phyloP scores from a whole-genome alignment of 2,797 vertebrate species.

The Peromyscus melanophrys region DNA sequence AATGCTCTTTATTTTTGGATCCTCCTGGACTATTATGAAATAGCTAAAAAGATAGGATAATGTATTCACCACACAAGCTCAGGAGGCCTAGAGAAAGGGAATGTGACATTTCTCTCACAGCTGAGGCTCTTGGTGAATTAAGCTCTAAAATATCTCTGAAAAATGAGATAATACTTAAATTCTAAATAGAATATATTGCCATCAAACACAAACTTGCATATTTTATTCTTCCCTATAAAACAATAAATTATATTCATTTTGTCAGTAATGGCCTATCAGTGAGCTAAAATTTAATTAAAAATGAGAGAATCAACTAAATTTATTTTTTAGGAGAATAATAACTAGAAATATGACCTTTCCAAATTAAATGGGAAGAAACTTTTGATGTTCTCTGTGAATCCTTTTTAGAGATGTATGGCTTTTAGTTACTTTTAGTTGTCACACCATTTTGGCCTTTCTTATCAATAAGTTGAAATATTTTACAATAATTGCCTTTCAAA shows the following conservation, averaged over 20 bases:
- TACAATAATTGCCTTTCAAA: not conserved
- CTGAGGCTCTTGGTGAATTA: conserved; percentile 67
- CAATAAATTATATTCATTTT: conserved; percentile 65
- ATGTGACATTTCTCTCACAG: conserved; percentile 53
- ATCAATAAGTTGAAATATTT: conserved; percentile 54
- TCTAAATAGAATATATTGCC: conserved; percentile 51
- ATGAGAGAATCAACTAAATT: conserved; percentile 55
- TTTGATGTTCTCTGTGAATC: conserved; percentile 58
- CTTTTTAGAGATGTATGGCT: not conserved
- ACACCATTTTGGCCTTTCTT: not conserved
- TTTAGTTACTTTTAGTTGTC: conserved; percentile 24
- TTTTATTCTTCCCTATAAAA: conserved; percentile 76
- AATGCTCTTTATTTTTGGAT: conserved; percentile 71
- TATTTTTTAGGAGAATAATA: conserved; percentile 57
- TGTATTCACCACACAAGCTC: conserved; percentile 35
- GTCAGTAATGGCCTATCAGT: conserved; percentile 71
- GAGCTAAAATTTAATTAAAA: conserved; percentile 79
- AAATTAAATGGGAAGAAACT: conserved; percentile 56
- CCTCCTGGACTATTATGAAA: conserved; percentile 51
- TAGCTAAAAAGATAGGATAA: conserved; percentile 62
- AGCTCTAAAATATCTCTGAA: conserved; percentile 66
- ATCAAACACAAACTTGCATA: conserved; percentile 58
- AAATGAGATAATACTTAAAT: conserved; percentile 66
- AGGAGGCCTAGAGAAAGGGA: conserved; percentile 51
- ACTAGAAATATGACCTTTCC: conserved; percentile 61